Conservation (phyloP, 2,797 vertebrate genomes). For the Aselliscus stoliczkanus region DNA sequence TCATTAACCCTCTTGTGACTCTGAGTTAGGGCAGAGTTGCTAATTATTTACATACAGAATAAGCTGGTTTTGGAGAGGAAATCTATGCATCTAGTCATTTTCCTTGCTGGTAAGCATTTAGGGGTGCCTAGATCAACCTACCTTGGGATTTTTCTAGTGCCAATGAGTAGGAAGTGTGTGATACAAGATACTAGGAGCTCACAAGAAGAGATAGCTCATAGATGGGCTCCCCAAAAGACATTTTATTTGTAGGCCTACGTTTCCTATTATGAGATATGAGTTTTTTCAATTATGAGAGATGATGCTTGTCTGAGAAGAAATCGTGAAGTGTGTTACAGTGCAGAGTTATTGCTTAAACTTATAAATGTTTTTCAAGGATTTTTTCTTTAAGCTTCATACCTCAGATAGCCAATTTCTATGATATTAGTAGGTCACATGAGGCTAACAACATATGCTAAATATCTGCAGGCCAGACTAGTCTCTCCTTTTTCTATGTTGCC, state of each 20-base stretch:
- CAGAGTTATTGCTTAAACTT: neutral
- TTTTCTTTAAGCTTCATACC: neutral
- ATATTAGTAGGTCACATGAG: neutral
- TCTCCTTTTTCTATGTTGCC: neutral
- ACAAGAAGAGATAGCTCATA: neutral
- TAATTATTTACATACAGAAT: neutral
- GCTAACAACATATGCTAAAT: neutral
- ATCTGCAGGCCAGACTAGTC: neutral
- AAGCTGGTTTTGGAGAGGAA: neutral
- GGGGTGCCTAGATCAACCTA: neutral
- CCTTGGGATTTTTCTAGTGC: neutral
- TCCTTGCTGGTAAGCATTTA: neutral
- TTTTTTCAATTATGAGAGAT: neutral
- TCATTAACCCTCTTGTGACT: neutral
- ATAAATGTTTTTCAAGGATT: neutral
- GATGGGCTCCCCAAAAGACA: neutral
- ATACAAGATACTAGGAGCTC: neutral
- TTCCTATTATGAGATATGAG: neutral
- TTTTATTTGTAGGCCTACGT: neutral
- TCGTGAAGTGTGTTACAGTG: neutral
- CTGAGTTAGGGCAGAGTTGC: neutral
- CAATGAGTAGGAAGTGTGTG: neutral
- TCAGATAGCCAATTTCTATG: neutral
- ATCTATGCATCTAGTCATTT: neutral
- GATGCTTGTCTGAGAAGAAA: neutral